A percentile compares a stretch with the other conserved stretches of the same genome.
These are phyloP conservation scores for Python bivittatus DNA, from an alignment of 2,113 vertebrate genomes.

Conservation along the genomic window DNA sequence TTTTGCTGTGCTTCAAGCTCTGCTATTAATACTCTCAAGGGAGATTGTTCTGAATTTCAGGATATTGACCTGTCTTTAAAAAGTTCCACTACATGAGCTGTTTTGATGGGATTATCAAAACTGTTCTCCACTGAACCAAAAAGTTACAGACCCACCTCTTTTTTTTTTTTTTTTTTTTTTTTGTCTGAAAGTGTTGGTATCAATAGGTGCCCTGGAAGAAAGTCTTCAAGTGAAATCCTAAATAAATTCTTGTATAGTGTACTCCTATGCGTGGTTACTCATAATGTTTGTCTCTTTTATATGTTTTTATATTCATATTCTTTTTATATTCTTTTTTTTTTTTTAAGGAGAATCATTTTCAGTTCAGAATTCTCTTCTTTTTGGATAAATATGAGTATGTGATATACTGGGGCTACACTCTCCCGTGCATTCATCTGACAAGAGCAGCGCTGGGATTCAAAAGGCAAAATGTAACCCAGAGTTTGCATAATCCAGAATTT, in stretches of 20 bases:
- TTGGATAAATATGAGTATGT: neutral
- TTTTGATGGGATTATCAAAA: neutral
- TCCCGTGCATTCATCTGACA: neutral
- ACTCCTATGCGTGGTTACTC: neutral
- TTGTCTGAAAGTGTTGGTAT: neutral
- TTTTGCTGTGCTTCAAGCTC: neutral
- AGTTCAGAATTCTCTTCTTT: neutral
- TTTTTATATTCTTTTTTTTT: neutral
- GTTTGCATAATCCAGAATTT: too few species aligned
- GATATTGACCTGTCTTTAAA: conserved; percentile 35
- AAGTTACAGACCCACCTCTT: too few species aligned
- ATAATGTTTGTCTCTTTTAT: neutral
- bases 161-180: neutral
- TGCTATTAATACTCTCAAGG: conserved; percentile 31
- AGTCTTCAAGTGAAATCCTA: neutral
- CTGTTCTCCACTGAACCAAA: neutral
- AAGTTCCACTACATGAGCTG: neutral
- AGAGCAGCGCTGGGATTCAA: neutral
- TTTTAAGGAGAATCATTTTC: neutral
- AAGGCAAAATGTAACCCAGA: neutral
- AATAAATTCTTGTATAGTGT: neutral
- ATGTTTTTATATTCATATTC: neutral
- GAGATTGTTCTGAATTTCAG: conserved; percentile 46
- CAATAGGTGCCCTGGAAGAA: neutral
- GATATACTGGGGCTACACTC: neutral